Base-by-base conservation (phyloP, 2,888 invertebrate genomes). In the Embidobia sp. region DNA sequence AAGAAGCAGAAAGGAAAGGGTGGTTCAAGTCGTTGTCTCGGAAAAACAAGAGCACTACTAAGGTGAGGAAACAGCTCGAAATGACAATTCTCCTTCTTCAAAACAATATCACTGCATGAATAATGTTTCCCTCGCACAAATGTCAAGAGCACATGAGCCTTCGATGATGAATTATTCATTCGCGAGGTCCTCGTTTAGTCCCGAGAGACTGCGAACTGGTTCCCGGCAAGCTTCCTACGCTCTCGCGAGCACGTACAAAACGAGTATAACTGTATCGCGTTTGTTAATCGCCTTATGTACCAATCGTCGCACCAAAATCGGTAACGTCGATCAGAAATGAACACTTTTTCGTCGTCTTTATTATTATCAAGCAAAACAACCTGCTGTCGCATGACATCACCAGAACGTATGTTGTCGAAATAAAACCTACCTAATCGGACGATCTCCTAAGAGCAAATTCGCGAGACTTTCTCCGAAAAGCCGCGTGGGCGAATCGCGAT, bases 21-120 rank as follows among this genome's bases (percentile, higher is more conserved):
- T 96, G 95, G 95, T 95, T 96, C 90, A 95, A 95, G 86, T 95
- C 95, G 1, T 91, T 94, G 46, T 93, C 94, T 49, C 93, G 93
- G 87, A 95, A 94, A 87, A 94, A 92, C 84, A 91, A 89, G 77
- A 86, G 91, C 83, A 89, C 87, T 57, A 89, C 90, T 78, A 90
- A 91, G 91, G 93, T 93, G 1, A 74, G 73, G 19, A 64, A 55
- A 74, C 57, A 40, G 27, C 10, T 46, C 31, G 42, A 19, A 15
- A 7, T 10, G 11, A 7, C 37, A 29, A 72, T 51, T 63, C 44
- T 22, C 64, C 33, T 18, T 6, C 3, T 8, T 8, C 27, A 16
- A 57, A 63, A 33, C 55, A n/a, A 46, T 73, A 46, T 57, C 42
- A 33, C 66, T 29, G 13, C 31, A 37, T 76, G 37, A 70, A 66